Evolutionary conservation across 2,113 vertebrate species (phyloP).

Genomic region (Thalassarche chlororhynchos): DNA sequence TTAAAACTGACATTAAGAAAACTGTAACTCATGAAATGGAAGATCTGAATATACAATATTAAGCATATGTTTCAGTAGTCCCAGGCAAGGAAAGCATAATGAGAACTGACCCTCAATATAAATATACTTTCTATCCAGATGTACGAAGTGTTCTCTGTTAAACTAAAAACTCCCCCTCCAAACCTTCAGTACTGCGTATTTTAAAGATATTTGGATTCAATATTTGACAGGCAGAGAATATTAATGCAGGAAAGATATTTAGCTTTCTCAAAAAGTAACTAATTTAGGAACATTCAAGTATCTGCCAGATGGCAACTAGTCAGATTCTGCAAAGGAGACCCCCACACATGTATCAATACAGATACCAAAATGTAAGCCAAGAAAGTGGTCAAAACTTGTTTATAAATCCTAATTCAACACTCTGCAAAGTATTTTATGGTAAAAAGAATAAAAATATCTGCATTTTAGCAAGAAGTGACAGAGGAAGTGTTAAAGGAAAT

Average conservation of each 20-base stretch:
- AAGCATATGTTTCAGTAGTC: not conserved
- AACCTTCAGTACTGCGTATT: not conserved
- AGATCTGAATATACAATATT: not conserved
- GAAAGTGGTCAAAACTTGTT: not conserved
- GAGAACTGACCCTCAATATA: not conserved
- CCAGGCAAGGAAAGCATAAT: not conserved
- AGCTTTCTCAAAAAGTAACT: not conserved
- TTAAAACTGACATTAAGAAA: not conserved
- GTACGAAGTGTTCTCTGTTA: not conserved
- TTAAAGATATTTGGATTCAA: not conserved
- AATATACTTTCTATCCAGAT: not conserved
- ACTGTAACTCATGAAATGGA: not conserved
- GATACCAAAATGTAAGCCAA: not conserved
- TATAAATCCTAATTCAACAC: not conserved
- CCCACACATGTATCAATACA: not conserved
- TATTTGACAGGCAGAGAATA: not conserved
- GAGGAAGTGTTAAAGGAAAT: not conserved
- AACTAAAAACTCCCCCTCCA: not conserved
- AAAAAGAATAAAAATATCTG: not conserved
- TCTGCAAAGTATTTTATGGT: not conserved
- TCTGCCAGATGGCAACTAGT: not conserved
- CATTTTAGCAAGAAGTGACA: not conserved
- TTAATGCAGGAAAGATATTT: not conserved
- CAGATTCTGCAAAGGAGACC: not conserved
- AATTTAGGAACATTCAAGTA: not conserved